These are phyloP conservation scores for Arctocebus calabarensis DNA, from an alignment of 2,797 vertebrate genomes.

Conservation along the genomic window DNA sequence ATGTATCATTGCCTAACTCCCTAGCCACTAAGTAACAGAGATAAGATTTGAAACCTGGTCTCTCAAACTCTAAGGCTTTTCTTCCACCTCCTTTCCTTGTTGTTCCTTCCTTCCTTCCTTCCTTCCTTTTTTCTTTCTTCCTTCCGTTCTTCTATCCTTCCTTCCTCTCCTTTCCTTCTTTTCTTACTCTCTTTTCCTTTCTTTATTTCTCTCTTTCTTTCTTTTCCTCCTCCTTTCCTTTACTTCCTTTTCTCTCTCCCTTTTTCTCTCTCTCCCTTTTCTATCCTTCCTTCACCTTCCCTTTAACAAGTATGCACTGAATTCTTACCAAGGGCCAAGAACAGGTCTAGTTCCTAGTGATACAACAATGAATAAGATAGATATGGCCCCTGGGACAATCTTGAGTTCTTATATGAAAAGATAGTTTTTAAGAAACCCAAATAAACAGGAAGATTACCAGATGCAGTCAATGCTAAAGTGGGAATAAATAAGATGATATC, in stretches of 20 bases:
- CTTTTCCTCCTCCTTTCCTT: accelerated
- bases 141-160: accelerated
- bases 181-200: too few relatives aligned
- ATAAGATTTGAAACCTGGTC: neutral
- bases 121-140: accelerated
- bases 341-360: neutral
- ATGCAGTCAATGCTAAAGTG: neutral
- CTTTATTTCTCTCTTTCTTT: neutral
- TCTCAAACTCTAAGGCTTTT: neutral
- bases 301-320: neutral
- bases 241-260: neutral
- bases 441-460: neutral
- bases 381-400: neutral
- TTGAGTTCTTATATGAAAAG: neutral
- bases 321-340: neutral
- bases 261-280: neutral
- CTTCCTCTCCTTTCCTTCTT: accelerated
- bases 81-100: too few relatives aligned
- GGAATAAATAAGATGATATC: neutral
- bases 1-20: neutral
- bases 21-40: neutral
- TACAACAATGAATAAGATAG: neutral
- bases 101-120: accelerated
- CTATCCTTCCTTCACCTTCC: neutral
- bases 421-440: neutral